Base-by-base conservation (phyloP, 2,797 vertebrate species). In the Chelonia mydas region DNA sequence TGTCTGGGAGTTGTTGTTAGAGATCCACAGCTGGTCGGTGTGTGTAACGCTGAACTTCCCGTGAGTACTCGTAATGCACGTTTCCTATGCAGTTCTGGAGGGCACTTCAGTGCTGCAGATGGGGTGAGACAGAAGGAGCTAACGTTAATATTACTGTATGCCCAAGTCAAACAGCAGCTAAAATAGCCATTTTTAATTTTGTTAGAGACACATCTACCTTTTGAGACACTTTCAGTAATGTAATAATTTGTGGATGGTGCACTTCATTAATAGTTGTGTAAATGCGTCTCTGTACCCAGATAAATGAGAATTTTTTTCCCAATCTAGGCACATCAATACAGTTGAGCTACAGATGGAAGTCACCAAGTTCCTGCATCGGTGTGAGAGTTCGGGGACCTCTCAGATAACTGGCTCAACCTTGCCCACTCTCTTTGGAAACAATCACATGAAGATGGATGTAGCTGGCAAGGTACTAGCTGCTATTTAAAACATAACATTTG, bases 281-380 rank as follows among this genome's bases (percentile, higher is more conserved):
- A 57, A 5, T 49, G 10, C 59, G 53, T 28, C 8, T 55, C 7
- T 93, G 1, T 87, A 82, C 82, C 11, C 94, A 90, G 33, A 72
- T 47, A 96, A 92, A 23, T 68, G 7, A 84, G 28, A 77, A 10
- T 41, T 55, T 82, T 53, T 1, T 81, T 19, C 88, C 61, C 27
- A 90, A 0, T 92, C 77, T 37, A 99, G 99, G 91, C 99, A 99
- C 96, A 99, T 99, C 96, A 99, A 98, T 97, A 99, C 99, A 1
- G 99, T 99, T 54, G 99, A 99, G 97, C 98, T 99, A 81, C 99
- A 99, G 97, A 98, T 99, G 98, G 99, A 99, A 97, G 99, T 99
- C 91, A 99, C 99, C 1, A 99, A 99, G 83, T 99, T 99, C 97
- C 98, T 99, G 80, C 98, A 99, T 91, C 99, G 98, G 59, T 99